These are phyloP conservation scores for Diplosoma virens DNA, from an alignment of 23 tunicate species.

Conservation along the genomic window DNA sequence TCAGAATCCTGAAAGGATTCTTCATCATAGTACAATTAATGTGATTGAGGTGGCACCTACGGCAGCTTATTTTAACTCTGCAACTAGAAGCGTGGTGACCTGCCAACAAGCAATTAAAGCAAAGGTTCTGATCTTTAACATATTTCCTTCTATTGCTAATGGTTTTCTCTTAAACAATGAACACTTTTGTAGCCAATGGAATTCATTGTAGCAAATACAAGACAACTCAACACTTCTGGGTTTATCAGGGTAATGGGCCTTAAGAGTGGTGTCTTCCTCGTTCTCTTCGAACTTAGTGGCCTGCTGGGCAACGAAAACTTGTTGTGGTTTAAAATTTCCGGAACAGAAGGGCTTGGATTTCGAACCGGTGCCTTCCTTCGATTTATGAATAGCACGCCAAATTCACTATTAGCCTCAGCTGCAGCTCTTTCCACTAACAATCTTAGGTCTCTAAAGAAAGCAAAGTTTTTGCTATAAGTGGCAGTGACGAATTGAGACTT, in stretches of 20 bases:
- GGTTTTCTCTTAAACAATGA: not conserved
- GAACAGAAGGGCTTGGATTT: too few species aligned
- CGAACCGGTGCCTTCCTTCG: too few species aligned
- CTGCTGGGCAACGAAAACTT: too few species aligned
- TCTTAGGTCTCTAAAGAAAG: not conserved
- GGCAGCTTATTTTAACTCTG: not conserved
- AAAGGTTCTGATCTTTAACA: not conserved
- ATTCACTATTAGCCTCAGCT: not conserved
- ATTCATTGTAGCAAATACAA: not conserved
- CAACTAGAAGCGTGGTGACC: not conserved
- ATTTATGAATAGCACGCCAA: not conserved
- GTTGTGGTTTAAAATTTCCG: too few species aligned
- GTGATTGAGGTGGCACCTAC: not conserved
- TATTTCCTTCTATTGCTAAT: not conserved
- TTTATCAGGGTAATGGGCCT: not conserved
- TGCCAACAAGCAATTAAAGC: not conserved
- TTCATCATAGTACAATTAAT: not conserved
- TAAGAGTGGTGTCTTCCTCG: not conserved
- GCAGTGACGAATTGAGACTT: not conserved
- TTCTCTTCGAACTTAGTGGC: not conserved
- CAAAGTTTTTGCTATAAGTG: not conserved
- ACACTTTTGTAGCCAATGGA: not conserved
- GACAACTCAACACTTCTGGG: not conserved
- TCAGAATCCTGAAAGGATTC: not conserved
- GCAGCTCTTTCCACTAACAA: not conserved